A percentile compares a stretch with the other conserved stretches of the same genome.
phyloP scores from a whole-genome alignment of 1,140 invertebrate genomes.

The Myzus persicae region DNA sequence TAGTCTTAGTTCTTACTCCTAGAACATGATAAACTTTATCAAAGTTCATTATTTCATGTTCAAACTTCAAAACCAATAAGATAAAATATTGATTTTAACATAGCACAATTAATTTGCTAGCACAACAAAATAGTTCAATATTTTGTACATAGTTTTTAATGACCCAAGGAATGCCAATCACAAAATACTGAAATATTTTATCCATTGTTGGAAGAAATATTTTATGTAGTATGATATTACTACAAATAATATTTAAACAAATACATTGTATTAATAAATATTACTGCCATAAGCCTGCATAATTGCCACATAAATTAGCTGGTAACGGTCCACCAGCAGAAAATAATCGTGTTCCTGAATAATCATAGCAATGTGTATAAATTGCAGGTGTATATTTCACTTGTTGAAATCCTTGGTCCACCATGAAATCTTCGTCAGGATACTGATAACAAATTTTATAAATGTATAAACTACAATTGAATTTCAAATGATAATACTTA shows the following conservation, averaged over 20 bases:
- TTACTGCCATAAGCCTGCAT: slow-evolving; percentile 77
- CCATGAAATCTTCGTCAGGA: slow-evolving; percentile 78
- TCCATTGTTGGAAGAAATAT: not conserved
- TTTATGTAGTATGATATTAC: slow-evolving; percentile 8
- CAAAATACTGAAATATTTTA: slow-evolving; percentile 12
- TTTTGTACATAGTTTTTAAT: not conserved
- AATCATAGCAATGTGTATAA: slow-evolving; percentile 96
- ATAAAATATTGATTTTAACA: slow-evolving; percentile 6
- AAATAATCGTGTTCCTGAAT: slow-evolving; percentile 88
- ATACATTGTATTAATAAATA: not conserved
- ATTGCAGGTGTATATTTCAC: slow-evolving; percentile 91
- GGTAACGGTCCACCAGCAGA: slow-evolving; percentile 93
- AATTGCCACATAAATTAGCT: slow-evolving; percentile 87
- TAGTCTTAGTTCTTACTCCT: slow-evolving; percentile 50
- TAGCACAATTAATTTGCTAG: not conserved
- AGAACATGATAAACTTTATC: slow-evolving; percentile 4
- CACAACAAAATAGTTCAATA: not conserved
- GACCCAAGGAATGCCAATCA: not conserved
- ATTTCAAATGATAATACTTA: slow-evolving; percentile 68
- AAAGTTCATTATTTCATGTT: not conserved
- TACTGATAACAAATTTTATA: slow-evolving; percentile 69
- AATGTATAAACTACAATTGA: not conserved
- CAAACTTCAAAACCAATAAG: not conserved
- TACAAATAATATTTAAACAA: slow-evolving; percentile 21
- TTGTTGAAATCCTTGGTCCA: slow-evolving; percentile 78